phyloP scores from a whole-genome alignment of 2,797 vertebrate species.

The Sphenodon punctatus region DNA sequence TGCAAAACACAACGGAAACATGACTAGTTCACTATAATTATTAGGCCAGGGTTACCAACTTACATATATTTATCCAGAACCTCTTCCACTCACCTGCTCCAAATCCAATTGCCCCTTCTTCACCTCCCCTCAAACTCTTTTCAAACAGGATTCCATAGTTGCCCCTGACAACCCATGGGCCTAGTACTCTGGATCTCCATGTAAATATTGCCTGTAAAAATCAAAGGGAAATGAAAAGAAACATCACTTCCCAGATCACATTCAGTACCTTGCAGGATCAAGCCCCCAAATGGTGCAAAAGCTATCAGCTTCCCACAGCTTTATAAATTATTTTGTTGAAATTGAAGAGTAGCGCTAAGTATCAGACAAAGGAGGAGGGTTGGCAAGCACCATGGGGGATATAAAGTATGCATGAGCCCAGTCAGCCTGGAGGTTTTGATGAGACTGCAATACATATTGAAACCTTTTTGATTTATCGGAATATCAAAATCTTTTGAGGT shows the following conservation, averaged over 20 bases:
- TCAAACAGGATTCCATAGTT: no score
- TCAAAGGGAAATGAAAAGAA: background rate
- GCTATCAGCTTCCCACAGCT: constrained; percentile 45
- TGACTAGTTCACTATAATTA: no score
- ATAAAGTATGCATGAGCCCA: background rate
- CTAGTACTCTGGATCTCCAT: no score
- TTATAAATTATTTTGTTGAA: constrained; percentile 23
- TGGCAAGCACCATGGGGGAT: background rate
- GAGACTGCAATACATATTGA: constrained; percentile 14
- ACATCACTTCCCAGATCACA: background rate
- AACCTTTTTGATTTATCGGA: constrained; percentile 43
- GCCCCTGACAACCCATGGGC: no score
- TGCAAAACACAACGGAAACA: no score
- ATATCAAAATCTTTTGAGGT: constrained; percentile 28
- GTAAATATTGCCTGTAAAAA: background rate
- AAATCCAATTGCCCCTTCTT: no score
- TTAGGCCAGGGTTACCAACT: no score
- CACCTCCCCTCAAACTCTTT: accelerated
- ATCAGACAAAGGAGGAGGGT: background rate
- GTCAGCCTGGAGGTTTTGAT: background rate
- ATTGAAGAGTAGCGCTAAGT: constrained; percentile 17
- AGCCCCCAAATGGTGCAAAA: constrained; percentile 33
- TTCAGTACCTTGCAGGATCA: background rate
- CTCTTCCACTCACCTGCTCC: no score
- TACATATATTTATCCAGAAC: no score